A percentile compares a stretch with the other conserved stretches of the same genome.
Conservation (phyloP, 2,888 invertebrate genomes). For the Caenorhabditis virilis region DNA sequence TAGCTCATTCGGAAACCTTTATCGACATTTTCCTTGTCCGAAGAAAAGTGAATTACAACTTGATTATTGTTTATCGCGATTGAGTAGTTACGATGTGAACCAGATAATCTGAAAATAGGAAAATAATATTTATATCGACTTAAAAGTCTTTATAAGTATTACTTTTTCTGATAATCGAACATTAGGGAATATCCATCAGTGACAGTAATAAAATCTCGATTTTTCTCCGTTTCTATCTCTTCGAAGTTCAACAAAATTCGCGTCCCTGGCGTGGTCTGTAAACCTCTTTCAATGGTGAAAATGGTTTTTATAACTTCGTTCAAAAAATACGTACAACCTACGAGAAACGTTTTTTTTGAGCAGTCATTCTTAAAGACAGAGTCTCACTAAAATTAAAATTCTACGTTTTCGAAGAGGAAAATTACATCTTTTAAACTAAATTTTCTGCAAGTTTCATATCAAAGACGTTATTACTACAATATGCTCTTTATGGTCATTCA, state of each 20-base stretch:
- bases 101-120: conserved; percentile 20
- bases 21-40: conserved; percentile 10
- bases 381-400: too few relatives aligned
- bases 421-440: too few relatives aligned
- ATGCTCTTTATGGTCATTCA: too few relatives aligned
- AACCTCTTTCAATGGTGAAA: background rate
- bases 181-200: conserved; percentile 13
- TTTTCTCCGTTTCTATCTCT: conserved; percentile 25
- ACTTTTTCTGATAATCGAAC: too few relatives aligned
- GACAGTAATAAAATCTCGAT: conserved; percentile 26
- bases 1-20: conserved; percentile 21
- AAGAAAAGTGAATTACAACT: conserved; percentile 19
- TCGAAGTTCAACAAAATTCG: conserved; percentile 32
- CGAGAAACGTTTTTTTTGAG: too few relatives aligned
- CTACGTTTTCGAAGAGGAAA: too few relatives aligned
- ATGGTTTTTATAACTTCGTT: background rate
- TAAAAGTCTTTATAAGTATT: too few relatives aligned
- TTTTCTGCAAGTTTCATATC: too few relatives aligned
- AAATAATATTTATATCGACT: too few relatives aligned
- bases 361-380: too few relatives aligned
- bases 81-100: conserved; percentile 13
- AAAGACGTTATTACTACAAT: too few relatives aligned
- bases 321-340: background rate
- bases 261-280: conserved; percentile 4
- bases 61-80: conserved; percentile 18